Percentiles rank a stretch among this genome's conserved stretches.
Evolutionary conservation across 2,797 vertebrate species (phyloP).

Genomic region (Characodon lateralis): DNA sequence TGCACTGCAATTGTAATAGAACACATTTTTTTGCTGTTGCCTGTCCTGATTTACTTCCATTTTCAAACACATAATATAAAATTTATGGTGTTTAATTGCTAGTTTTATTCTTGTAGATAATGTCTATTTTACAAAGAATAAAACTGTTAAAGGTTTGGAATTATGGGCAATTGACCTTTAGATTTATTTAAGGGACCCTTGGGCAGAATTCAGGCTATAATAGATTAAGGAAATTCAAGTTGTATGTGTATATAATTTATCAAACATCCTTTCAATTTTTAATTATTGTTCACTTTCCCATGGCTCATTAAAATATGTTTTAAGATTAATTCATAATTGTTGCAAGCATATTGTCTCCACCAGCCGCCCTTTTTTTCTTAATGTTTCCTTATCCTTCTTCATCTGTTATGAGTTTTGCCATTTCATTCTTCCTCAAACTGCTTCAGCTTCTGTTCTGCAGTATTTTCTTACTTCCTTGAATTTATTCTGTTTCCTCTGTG

Average conservation of each 20-base stretch:
- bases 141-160: background rate
- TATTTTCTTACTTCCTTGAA: background rate
- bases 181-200: background rate
- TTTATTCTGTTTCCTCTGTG: conserved; percentile 14
- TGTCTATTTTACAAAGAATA: background rate
- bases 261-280: conserved; percentile 21
- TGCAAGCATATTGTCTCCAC: background rate
- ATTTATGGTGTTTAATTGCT: background rate
- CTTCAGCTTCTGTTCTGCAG: conserved; percentile 1
- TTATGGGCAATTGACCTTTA: background rate
- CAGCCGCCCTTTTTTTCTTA: background rate
- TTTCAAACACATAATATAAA: background rate
- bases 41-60: background rate
- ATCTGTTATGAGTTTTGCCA: conserved; percentile 5
- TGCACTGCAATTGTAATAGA: background rate
- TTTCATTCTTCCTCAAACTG: conserved; percentile 1
- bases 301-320: conserved; percentile 17
- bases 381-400: conserved; percentile 14
- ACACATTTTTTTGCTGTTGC: background rate
- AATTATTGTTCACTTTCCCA: conserved; percentile 1
- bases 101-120: background rate
- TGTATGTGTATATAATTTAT: background rate
- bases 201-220: background rate
- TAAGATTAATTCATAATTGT: conserved; percentile 8
- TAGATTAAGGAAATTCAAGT: background rate